Conservation (phyloP, 2,888 invertebrate species). For the Eucera pruinosa region DNA sequence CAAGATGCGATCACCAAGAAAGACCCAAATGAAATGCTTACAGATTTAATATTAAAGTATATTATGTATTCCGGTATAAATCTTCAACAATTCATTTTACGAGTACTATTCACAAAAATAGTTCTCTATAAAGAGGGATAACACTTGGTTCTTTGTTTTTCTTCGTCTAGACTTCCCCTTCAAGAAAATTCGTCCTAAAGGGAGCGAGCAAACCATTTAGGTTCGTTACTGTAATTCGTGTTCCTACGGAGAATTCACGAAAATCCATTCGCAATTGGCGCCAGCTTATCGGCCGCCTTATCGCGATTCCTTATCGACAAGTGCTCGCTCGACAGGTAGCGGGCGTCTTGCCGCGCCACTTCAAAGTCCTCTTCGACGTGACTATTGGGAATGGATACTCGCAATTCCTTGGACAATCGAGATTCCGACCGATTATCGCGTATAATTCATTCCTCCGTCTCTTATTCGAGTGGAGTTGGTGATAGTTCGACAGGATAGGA, state of each 20-base stretch:
- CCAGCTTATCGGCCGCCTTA: conserved; percentile 57
- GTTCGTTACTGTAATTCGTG: too few relatives aligned
- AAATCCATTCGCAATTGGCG: conserved; percentile 58
- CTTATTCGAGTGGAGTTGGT: not conserved
- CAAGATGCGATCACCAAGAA: too few relatives aligned
- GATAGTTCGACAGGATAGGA: not conserved
- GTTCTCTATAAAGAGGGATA: too few relatives aligned
- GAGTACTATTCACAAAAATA: too few relatives aligned
- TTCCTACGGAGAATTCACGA: conserved; percentile 34
- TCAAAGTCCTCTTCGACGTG: conserved; percentile 53
- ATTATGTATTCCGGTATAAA: too few relatives aligned
- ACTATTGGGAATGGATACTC: conserved; percentile 57
- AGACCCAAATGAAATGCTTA: too few relatives aligned
- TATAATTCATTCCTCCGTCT: conserved; percentile 33
- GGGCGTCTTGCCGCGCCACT: conserved; percentile 58
- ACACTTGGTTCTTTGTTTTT: too few relatives aligned
- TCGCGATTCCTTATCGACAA: conserved; percentile 66
- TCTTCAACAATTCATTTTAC: too few relatives aligned
- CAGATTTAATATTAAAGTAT: too few relatives aligned
- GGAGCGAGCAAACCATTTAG: too few relatives aligned
- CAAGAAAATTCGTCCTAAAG: too few relatives aligned
- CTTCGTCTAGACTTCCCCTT: too few relatives aligned
- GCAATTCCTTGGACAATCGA: conserved; percentile 64
- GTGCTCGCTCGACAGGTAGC: conserved; percentile 58
- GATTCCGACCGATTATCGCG: conserved; percentile 62